A percentile compares a stretch with the other conserved stretches of the same genome.
phyloP scores from a whole-genome alignment of 2,113 vertebrate genomes.

The Pachycephala philippinensis region DNA sequence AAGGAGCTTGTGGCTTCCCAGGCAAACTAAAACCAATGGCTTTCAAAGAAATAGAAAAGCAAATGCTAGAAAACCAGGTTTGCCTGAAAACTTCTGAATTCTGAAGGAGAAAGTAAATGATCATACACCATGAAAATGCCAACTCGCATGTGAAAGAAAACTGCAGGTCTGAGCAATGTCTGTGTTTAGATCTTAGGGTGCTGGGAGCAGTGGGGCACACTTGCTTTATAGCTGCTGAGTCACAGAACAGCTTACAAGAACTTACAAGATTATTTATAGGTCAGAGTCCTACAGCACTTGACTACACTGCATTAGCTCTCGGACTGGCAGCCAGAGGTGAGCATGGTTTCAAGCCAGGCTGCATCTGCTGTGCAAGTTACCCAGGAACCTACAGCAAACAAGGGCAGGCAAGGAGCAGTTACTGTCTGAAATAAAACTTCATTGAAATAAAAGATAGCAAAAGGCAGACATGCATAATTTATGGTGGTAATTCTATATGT shows the following conservation, averaged over 20 bases:
- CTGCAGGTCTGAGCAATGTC: background rate
- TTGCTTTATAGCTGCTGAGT: constrained; percentile 34
- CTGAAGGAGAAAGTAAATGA: background rate
- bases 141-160: background rate
- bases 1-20: constrained; percentile 22
- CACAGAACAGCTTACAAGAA: constrained; percentile 47
- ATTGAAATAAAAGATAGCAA: constrained; percentile 51
- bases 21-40: background rate
- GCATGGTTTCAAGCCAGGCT: constrained; percentile 21
- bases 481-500: constrained; percentile 17
- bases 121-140: background rate
- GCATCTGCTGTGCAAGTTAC: constrained; percentile 6
- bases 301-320: background rate
- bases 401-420: constrained; percentile 30
- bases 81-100: background rate
- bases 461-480: constrained; percentile 61
- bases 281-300: constrained; percentile 17
- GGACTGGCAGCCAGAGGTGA: background rate
- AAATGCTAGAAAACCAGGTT: background rate
- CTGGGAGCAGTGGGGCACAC: background rate
- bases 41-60: background rate
- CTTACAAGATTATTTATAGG: background rate
- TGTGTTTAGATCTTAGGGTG: background rate
- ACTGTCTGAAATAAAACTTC: constrained; percentile 50
- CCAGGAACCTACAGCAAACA: constrained; percentile 43